Percentiles rank a stretch among this genome's conserved stretches.
phyloP scores from a whole-genome alignment of 2,113 vertebrate genomes.

The Otis tarda region DNA sequence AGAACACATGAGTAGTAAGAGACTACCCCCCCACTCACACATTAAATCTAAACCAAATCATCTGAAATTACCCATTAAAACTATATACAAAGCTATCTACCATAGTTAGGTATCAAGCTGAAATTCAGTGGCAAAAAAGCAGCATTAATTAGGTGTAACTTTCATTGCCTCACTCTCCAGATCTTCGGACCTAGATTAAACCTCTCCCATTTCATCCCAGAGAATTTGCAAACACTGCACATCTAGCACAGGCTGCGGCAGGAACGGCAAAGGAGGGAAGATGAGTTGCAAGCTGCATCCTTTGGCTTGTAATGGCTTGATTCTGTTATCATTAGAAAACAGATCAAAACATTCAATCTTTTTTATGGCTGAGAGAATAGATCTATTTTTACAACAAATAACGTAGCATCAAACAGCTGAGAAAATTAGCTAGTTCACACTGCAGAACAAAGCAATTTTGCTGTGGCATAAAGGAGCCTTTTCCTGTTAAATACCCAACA shows the following conservation, averaged over 20 bases:
- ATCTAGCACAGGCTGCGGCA: background rate
- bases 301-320: background rate
- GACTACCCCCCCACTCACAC: too few species aligned
- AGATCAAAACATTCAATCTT: background rate
- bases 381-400: constrained; percentile 21
- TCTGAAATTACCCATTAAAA: background rate
- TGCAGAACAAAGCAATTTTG: background rate
- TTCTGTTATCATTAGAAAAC: background rate
- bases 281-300: background rate
- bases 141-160: background rate
- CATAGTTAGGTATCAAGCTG: background rate
- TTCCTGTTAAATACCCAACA: background rate
- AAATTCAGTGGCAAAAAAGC: background rate
- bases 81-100: background rate
- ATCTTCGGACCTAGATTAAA: background rate
- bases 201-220: background rate
- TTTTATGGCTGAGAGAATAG: background rate
- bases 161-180: background rate
- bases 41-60: background rate
- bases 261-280: background rate
- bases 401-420: background rate
- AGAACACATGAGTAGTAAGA: background rate
- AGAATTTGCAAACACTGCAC: rapidly evolving
- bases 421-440: constrained; percentile 1
- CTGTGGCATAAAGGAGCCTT: background rate